A percentile compares a stretch with the other conserved stretches of the same genome.
Evolutionary conservation across 1,140 invertebrate genomes (phyloP).

Genomic region (Micrasema minimum): DNA sequence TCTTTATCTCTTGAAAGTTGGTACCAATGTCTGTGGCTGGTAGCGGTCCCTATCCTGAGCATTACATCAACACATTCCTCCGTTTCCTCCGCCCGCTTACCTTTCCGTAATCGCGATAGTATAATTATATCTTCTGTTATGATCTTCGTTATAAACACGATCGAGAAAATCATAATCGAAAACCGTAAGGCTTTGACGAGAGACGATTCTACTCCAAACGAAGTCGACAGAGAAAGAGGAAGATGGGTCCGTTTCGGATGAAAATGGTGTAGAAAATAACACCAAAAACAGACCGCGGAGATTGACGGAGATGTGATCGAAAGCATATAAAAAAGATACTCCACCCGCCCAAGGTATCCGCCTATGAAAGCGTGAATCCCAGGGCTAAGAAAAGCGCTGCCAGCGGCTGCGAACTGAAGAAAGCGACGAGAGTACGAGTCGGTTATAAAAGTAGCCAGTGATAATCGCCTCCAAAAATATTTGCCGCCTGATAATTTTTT

Average conservation of each 20-base stretch:
- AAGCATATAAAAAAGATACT: constrained; percentile 1
- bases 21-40: constrained; percentile 7
- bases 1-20: no score
- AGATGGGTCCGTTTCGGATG: background rate
- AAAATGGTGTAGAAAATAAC: constrained; percentile 23
- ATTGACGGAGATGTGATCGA: constrained; percentile 15
- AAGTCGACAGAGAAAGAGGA: constrained; percentile 4
- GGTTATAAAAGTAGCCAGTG: constrained; percentile 37
- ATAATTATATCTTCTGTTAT: background rate
- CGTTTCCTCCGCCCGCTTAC: constrained; percentile 19
- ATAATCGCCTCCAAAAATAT: background rate
- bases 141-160: constrained; percentile 1
- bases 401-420: constrained; percentile 10
- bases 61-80: background rate
- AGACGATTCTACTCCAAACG: constrained; percentile 6
- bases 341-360: constrained; percentile 38
- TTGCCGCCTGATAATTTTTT: background rate
- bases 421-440: constrained; percentile 36
- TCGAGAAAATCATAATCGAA: constrained; percentile 36
- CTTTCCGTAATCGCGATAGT: background rate
- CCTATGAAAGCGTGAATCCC: constrained; percentile 37
- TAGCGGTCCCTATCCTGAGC: constrained; percentile 25
- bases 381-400: constrained; percentile 32
- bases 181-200: constrained; percentile 26
- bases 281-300: constrained; percentile 13